Evolutionary conservation across 2,797 vertebrate species (phyloP), one percentile per base, ranked within the genome.

Genomic region (Epinephelus awoara): DNA sequence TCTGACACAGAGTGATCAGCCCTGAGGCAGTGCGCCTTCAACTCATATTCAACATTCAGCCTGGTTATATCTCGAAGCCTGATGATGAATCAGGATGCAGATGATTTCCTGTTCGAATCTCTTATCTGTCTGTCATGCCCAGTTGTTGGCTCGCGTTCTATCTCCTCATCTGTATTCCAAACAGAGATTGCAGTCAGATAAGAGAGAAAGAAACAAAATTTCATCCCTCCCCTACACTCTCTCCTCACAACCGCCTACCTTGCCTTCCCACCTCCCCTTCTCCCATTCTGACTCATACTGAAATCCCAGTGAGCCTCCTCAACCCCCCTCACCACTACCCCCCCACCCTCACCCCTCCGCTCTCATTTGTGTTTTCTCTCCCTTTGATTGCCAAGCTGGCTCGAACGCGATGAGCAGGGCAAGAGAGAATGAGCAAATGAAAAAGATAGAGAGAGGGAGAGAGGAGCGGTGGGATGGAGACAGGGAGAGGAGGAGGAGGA

Each of bases 241-340:
- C 83, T 89, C 87, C 88, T 91, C 83, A 76, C 89, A 83, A 66
- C 87, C 90, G 82, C 93, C 92, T 86, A 90, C 89, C 90, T 85
- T 85, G 72, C 89, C 86, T 89, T 83, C 85, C 89, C 91, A 92
- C 92, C 90, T 91, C 92, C 88, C 90, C 82, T 82, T 86, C 88
- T 91, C 90, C 91, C 87, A 74, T 89, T 95, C 91, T 96, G 94
- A 95, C 94, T 96, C 94, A 95, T 94, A 91, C 94, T 92, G 92
- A 94, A 93, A 93, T 93, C 94, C 93, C 94, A 92, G 91, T 79
- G 92, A 94, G 91, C 88, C 82, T 79, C 82, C 90, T 65, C 86
- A 67, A 18, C 56, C 38, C 47, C 49, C 23, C 50, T 27, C 77
- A 63, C 51, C 62, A 38, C 25, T 47, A 9, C n/a, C 56, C 38